phyloP scores from a whole-genome alignment of 2,888 invertebrate genomes.

The Aleiodes testaceus region DNA sequence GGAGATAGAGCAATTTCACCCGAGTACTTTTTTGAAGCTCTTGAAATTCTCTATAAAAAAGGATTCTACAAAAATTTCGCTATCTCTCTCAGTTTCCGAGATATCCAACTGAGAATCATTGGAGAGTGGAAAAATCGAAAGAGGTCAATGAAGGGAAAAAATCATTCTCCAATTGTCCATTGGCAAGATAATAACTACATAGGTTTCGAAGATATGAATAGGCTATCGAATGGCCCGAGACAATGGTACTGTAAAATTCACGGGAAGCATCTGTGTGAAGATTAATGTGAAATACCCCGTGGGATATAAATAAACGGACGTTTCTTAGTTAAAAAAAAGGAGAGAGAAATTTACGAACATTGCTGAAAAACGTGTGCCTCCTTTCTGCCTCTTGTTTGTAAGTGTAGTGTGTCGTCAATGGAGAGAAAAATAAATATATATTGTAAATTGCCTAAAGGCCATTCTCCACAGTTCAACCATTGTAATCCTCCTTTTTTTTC shows the following conservation, averaged over 20 bases:
- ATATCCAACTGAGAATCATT: no score
- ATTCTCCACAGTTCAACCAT: conserved; percentile 27
- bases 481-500: conserved; percentile 16
- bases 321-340: conserved; percentile 1
- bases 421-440: conserved; percentile 38
- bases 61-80: no score
- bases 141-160: no score
- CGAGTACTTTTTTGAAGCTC: no score
- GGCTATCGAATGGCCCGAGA: conserved; percentile 10
- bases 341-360: conserved; percentile 38
- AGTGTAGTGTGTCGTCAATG: conserved; percentile 11
- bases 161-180: not conserved
- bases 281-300: not conserved
- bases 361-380: conserved; percentile 38
- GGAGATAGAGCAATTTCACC: no score
- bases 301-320: conserved; percentile 8
- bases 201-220: not conserved
- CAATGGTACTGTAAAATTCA: conserved; percentile 30
- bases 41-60: no score
- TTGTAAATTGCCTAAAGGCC: conserved; percentile 48
- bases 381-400: conserved; percentile 17
- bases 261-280: conserved; percentile 25
- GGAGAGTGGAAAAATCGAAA: not conserved
- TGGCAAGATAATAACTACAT: conserved; percentile 1
- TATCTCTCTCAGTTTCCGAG: no score